These are phyloP conservation scores for Botia almorhae DNA, from an alignment of 2,797 vertebrate species.

Conservation along the genomic window DNA sequence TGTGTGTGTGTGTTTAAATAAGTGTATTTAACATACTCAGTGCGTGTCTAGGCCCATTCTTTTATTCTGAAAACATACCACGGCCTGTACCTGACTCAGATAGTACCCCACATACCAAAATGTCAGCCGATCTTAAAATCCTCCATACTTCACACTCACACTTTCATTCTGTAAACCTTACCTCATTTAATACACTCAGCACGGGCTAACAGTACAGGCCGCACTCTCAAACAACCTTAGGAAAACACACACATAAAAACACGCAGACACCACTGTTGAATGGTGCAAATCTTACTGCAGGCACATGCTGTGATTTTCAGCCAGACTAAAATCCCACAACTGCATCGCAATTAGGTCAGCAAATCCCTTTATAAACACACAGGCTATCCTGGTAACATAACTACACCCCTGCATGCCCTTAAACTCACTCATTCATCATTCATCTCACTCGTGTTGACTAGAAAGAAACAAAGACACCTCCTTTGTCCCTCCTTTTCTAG, in stretches of 20 bases:
- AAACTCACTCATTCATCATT: conserved; percentile 30
- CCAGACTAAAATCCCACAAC: background rate
- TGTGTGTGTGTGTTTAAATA: background rate
- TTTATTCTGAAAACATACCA: conserved; percentile 65
- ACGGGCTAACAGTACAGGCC: background rate
- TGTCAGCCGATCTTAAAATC: conserved; percentile 45
- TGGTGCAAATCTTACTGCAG: conserved; percentile 1
- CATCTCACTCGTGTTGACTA: conserved; percentile 33
- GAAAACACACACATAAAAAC: background rate
- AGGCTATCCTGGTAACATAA: conserved; percentile 13
- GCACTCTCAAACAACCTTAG: background rate
- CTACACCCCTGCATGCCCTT: conserved; percentile 3
- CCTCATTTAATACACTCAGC: background rate
- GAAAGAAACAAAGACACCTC: conserved; percentile 53
- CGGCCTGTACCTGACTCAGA: conserved; percentile 53
- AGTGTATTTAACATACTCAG: conserved; percentile 37
- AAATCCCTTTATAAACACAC: background rate
- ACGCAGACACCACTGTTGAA: background rate
- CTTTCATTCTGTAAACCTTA: background rate
- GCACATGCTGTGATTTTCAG: conserved; percentile 16
- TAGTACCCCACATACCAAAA: conserved; percentile 59
- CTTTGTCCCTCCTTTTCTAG: conserved; percentile 44
- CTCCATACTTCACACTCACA: conserved; percentile 33
- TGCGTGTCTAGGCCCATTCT: conserved; percentile 61
- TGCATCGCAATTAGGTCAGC: background rate